These are phyloP conservation scores for Astatotilapia flaviijosephi DNA, from an alignment of 2,113 vertebrate species.

Conservation along the genomic window DNA sequence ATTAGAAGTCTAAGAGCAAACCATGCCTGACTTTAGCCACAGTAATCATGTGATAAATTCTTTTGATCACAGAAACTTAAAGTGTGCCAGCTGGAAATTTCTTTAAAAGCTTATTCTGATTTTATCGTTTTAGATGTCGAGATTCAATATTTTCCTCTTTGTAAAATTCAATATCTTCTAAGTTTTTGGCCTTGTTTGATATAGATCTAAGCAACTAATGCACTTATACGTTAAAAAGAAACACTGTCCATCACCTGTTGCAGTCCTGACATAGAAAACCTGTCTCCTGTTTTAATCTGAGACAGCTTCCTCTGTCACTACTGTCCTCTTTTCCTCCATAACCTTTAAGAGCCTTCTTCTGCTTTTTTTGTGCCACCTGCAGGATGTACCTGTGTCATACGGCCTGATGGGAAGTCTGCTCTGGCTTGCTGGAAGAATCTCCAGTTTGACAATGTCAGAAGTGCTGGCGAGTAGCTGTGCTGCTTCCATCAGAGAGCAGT, in stretches of 20 bases:
- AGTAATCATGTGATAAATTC: not conserved
- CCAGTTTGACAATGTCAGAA: slow-evolving; percentile 81
- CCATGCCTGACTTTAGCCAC: not conserved
- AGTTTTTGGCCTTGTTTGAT: not conserved
- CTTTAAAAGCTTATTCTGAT: not conserved
- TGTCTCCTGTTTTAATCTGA: not conserved
- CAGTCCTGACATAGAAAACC: not conserved
- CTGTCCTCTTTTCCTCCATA: not conserved
- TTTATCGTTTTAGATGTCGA: not conserved
- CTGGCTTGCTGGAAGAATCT: slow-evolving; percentile 85
- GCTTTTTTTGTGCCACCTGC: not conserved
- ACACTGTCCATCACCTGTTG: not conserved
- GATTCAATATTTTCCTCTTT: not conserved
- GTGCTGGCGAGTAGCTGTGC: slow-evolving; percentile 86
- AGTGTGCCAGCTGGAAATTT: not conserved
- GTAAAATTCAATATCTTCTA: not conserved
- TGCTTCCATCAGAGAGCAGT: slow-evolving; percentile 90
- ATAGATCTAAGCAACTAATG: not conserved
- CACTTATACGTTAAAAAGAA: not conserved
- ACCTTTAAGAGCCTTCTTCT: not conserved
- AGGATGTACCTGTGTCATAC: slow-evolving; percentile 82
- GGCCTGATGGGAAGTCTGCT: slow-evolving; percentile 78
- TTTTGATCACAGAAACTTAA: not conserved
- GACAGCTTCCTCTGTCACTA: not conserved
- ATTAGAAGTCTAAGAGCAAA: not conserved